These are phyloP conservation scores for Peromyscus californicus DNA, from an alignment of 2,113 vertebrate genomes.

Conservation along the genomic window DNA sequence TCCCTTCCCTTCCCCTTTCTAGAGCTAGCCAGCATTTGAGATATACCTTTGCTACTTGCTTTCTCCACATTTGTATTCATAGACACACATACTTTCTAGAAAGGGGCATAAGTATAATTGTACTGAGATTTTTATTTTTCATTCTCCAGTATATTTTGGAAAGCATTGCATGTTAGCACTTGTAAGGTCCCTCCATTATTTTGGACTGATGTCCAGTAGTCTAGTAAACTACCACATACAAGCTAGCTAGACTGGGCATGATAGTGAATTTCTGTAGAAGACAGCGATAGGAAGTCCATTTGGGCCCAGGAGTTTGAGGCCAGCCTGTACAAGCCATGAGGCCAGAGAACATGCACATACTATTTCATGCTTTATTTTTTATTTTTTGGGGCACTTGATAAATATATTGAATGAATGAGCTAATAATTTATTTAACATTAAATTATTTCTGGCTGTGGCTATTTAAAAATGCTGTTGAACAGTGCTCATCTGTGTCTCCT, in stretches of 20 bases:
- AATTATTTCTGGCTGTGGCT: background rate
- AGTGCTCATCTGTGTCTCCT: background rate
- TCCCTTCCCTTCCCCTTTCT: background rate
- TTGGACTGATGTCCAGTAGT: constrained; percentile 23
- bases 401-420: background rate
- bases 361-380: background rate
- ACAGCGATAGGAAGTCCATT: background rate
- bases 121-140: background rate
- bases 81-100: background rate
- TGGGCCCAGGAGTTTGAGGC: background rate
- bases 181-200: background rate
- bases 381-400: background rate
- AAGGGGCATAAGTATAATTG: background rate
- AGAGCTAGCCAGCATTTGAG: background rate
- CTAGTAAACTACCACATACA: background rate
- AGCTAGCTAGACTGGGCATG: background rate
- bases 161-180: constrained; percentile 15
- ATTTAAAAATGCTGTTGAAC: background rate
- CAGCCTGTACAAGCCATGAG: background rate
- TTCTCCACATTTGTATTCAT: constrained; percentile 4
- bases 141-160: background rate
- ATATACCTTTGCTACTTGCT: background rate
- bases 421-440: background rate
- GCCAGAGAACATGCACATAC: background rate
- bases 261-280: background rate